These are phyloP conservation scores for Hofmannophila pseudospretella DNA, from an alignment of 2,888 invertebrate species.

Conservation along the genomic window DNA sequence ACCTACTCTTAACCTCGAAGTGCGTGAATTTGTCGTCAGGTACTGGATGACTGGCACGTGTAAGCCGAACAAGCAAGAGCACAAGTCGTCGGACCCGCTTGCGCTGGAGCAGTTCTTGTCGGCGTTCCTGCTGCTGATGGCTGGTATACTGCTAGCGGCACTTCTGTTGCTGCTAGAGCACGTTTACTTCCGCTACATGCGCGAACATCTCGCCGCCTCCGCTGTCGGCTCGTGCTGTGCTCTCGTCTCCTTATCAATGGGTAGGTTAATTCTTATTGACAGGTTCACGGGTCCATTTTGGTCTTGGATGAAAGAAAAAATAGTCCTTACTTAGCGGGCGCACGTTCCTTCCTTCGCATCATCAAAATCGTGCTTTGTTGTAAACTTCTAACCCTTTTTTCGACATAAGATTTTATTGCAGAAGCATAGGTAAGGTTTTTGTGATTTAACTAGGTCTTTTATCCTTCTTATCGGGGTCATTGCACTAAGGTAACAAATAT, in stretches of 20 bases:
- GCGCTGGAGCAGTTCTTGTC: constrained; percentile 97
- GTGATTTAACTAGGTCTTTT: too few species aligned
- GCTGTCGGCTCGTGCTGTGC: constrained; percentile 96
- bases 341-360: too few species aligned
- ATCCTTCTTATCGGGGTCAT: too few species aligned
- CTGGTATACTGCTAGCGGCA: constrained; percentile 94
- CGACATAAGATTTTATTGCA: too few species aligned
- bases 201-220: constrained; percentile 91
- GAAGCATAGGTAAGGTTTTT: too few species aligned
- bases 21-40: constrained; percentile 72
- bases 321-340: too few species aligned
- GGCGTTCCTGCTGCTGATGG: constrained; percentile 96
- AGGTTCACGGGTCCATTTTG: background rate
- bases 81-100: constrained; percentile 92
- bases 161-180: constrained; percentile 93
- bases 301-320: too few species aligned
- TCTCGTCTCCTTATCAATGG: constrained; percentile 92
- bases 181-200: constrained; percentile 95
- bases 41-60: constrained; percentile 99
- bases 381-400: too few species aligned
- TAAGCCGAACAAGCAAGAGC: constrained; percentile 93
- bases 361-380: too few species aligned
- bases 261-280: constrained; percentile 62
- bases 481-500: too few species aligned
- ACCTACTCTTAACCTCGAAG: too few species aligned